A percentile compares a stretch with the other conserved stretches of the same genome.
These are phyloP conservation scores for Melinopterus prodromus DNA, from an alignment of 2,888 invertebrate species.

Conservation along the genomic window DNA sequence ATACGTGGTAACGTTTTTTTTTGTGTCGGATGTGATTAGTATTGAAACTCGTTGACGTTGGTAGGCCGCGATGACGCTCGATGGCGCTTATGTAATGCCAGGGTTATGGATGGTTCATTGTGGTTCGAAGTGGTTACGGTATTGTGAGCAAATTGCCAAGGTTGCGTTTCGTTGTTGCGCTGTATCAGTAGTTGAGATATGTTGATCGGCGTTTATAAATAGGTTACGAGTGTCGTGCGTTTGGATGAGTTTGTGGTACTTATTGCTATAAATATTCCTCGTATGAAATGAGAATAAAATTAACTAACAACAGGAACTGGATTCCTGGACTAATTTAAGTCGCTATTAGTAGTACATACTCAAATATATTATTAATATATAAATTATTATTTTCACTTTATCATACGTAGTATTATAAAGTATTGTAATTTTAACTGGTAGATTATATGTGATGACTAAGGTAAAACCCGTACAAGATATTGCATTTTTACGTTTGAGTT, in stretches of 20 bases:
- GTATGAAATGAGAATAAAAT: neutral
- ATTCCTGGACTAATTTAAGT: too few relatives aligned
- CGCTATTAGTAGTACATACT: too few relatives aligned
- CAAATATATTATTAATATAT: too few relatives aligned
- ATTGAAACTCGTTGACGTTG: neutral
- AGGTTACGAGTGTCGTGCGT: neutral
- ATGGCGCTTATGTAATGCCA: neutral
- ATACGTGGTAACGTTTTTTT: neutral
- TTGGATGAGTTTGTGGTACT: neutral
- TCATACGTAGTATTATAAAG: too few relatives aligned
- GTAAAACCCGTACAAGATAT: too few relatives aligned
- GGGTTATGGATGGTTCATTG: neutral
- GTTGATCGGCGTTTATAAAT: neutral
- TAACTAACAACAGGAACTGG: too few relatives aligned
- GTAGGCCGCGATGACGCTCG: neutral
- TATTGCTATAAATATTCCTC: neutral
- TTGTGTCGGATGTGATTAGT: neutral
- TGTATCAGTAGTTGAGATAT: neutral
- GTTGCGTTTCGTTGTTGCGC: neutral
- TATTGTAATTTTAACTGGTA: too few relatives aligned
- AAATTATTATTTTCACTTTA: too few relatives aligned
- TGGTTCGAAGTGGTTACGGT: neutral
- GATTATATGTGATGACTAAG: too few relatives aligned
- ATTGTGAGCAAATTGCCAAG: neutral
- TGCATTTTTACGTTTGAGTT: too few relatives aligned